phyloP scores from a whole-genome alignment of 1,140 invertebrate genomes.

The Geopemphigus sp. region DNA sequence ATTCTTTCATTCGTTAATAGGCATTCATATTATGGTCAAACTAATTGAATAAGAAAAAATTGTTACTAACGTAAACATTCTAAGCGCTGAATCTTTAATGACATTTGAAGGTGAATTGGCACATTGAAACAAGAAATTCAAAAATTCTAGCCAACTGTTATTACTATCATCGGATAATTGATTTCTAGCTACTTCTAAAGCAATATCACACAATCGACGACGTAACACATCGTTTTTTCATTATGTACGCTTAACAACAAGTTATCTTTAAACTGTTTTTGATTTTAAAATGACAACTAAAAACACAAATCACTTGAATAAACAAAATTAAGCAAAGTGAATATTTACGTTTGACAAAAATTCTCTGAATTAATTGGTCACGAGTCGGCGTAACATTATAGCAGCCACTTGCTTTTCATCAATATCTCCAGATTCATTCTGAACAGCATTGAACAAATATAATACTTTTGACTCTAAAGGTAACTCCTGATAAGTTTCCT shows the following conservation, averaged over 20 bases:
- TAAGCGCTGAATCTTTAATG: conserved; percentile 87
- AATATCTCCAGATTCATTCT: conserved; percentile 60
- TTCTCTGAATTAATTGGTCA: conserved; percentile 85
- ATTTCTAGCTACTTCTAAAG: conserved; percentile 91
- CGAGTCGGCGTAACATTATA: conserved; percentile 83
- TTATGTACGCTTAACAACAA: conserved; percentile 78
- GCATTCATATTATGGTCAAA: no score
- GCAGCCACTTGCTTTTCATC: conserved; percentile 83
- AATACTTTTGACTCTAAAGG: conserved; percentile 58
- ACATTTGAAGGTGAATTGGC: conserved; percentile 76
- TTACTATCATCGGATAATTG: conserved; percentile 95
- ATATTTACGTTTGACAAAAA: conserved; percentile 72
- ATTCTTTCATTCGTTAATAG: no score
- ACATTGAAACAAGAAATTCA: conserved; percentile 94
- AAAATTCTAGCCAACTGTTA: conserved; percentile 95
- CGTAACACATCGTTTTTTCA: conserved; percentile 73
- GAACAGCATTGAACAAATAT: conserved; percentile 58
- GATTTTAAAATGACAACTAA: conserved; percentile 75
- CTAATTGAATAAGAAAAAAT: neutral
- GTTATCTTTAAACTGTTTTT: conserved; percentile 80
- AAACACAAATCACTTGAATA: conserved; percentile 50
- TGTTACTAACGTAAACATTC: conserved; percentile 79
- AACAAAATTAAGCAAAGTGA: neutral
- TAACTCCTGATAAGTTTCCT: conserved; percentile 60
- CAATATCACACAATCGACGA: conserved; percentile 91